Conservation (phyloP, 1,140 invertebrate species). For the Coelopa frigida region DNA sequence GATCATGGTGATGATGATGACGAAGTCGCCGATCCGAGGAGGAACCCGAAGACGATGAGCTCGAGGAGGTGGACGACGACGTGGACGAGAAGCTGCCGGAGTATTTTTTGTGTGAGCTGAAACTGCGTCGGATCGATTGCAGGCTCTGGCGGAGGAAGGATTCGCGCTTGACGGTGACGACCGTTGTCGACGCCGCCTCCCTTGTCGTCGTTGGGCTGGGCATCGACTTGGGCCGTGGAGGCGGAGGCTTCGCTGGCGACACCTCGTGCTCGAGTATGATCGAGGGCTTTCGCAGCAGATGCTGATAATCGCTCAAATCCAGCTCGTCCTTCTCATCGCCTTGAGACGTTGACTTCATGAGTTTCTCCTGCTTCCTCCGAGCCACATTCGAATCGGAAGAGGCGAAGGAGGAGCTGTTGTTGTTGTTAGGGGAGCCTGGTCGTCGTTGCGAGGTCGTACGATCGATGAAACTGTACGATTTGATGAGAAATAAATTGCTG, state of each 20-base stretch:
- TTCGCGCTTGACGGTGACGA: slow-evolving; percentile 19
- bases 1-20: slow-evolving; percentile 14
- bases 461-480: slow-evolving; percentile 30
- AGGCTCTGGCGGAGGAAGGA: slow-evolving; percentile 29
- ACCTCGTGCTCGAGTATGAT: slow-evolving; percentile 2
- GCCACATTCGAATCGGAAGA: too few relatives aligned
- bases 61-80: slow-evolving; percentile 6
- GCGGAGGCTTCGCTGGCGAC: neutral
- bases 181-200: neutral
- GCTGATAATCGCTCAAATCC: slow-evolving; percentile 2
- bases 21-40: slow-evolving; percentile 9
- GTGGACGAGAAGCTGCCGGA: neutral
- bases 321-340: slow-evolving; percentile 2
- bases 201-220: neutral
- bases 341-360: neutral
- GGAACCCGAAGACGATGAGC: slow-evolving; percentile 5
- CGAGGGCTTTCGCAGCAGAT: slow-evolving; percentile 8
- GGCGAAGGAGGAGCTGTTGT: too few relatives aligned
- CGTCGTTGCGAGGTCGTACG: slow-evolving; percentile 2
- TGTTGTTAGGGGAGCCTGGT: too few relatives aligned
- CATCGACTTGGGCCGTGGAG: slow-evolving; percentile 23
- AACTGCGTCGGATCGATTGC: slow-evolving; percentile 30
- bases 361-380: neutral
- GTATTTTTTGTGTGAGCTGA: slow-evolving; percentile 21
- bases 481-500: slow-evolving; percentile 31